These are phyloP conservation scores for Abramis brama DNA, from an alignment of 2,113 vertebrate genomes.

Conservation along the genomic window DNA sequence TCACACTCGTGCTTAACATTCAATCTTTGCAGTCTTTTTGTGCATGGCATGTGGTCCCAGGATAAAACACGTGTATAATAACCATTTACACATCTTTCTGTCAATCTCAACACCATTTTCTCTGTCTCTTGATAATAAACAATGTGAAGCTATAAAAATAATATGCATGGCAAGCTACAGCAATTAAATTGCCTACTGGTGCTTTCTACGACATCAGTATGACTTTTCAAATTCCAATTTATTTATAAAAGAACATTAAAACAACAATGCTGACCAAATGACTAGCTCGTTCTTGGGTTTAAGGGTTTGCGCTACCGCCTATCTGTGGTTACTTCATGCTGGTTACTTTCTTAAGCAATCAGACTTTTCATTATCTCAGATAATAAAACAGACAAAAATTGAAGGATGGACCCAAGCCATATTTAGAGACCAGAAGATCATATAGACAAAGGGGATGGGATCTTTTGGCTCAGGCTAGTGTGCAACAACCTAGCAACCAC, in stretches of 20 bases:
- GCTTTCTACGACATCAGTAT: background rate
- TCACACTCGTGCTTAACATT: slow-evolving; percentile 35
- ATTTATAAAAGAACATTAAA: too few species aligned
- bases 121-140: slow-evolving; percentile 25
- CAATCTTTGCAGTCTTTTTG: background rate
- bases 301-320: background rate
- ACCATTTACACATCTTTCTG: background rate
- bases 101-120: slow-evolving; percentile 10
- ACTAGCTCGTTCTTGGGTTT: background rate
- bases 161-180: background rate
- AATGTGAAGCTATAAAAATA: slow-evolving; percentile 5
- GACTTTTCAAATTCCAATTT: background rate
- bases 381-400: background rate
- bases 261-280: too few species aligned
- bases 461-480: background rate
- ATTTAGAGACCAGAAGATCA: background rate
- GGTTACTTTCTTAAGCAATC: background rate
- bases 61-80: background rate
- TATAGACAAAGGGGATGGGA: background rate
- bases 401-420: too few species aligned
- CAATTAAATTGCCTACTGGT: slow-evolving; percentile 4
- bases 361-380: background rate
- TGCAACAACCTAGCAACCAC: background rate
- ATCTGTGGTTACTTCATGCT: background rate
- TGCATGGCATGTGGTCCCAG: slow-evolving; percentile 12